These are phyloP conservation scores for Heterotis niloticus DNA, from an alignment of 2,113 vertebrate genomes.

Conservation along the genomic window DNA sequence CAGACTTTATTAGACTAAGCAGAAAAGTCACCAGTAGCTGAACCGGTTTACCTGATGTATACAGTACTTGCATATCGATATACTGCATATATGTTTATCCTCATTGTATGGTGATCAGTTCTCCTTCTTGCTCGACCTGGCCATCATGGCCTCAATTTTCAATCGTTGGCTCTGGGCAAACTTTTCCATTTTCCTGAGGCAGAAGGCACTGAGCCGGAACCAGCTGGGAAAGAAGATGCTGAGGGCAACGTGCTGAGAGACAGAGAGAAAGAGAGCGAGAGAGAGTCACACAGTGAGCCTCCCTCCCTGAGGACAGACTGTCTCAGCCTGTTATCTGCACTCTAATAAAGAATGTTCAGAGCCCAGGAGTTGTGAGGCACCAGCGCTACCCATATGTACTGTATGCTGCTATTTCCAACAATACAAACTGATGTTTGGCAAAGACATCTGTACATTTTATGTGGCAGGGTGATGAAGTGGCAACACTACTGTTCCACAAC, in stretches of 20 bases:
- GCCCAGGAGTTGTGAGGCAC: too few relatives aligned
- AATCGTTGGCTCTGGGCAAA: neutral
- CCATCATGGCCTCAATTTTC: slow-evolving; percentile 7
- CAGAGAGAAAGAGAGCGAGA: neutral
- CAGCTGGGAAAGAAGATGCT: slow-evolving; percentile 52
- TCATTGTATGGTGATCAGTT: slow-evolving; percentile 17
- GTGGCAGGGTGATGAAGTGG: too few relatives aligned
- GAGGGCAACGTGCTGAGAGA: slow-evolving; percentile 46
- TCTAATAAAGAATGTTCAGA: too few relatives aligned
- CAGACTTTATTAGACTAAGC: too few relatives aligned
- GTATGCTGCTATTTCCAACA: too few relatives aligned
- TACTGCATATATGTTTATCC: neutral
- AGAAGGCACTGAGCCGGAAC: slow-evolving; percentile 51
- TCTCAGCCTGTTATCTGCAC: neutral
- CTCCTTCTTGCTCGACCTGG: slow-evolving; percentile 29
- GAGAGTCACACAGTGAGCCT: neutral
- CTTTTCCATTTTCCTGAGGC: slow-evolving; percentile 36
- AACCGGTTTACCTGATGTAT: too few relatives aligned
- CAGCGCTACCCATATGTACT: too few relatives aligned
- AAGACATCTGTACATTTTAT: too few relatives aligned
- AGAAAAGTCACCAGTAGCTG: too few relatives aligned
- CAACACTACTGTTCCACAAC: too few relatives aligned
- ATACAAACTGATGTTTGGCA: too few relatives aligned
- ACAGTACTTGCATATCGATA: neutral
- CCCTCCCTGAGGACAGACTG: too few relatives aligned